phyloP scores from a whole-genome alignment of 2,888 invertebrate species.

The Oscheius onirici region DNA sequence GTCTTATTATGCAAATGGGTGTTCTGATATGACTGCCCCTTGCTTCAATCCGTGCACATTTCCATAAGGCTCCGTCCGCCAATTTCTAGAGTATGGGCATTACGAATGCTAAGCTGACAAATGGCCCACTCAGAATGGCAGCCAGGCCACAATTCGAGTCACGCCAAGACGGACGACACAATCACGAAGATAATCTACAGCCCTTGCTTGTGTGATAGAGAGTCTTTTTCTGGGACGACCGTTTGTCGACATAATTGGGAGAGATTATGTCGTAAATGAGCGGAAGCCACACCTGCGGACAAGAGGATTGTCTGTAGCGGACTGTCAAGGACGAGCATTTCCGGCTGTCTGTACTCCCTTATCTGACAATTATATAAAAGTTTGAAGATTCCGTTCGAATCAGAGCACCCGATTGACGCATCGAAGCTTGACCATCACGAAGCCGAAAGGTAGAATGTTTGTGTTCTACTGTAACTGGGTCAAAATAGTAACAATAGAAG shows the following conservation, averaged over 20 bases:
- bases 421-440: too few species aligned
- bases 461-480: too few species aligned
- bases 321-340: conserved; percentile 22
- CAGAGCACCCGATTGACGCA: too few species aligned
- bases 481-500: too few species aligned
- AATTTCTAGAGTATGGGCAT: conserved; percentile 26
- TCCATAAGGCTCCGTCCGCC: conserved; percentile 27
- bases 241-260: conserved; percentile 17
- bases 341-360: neutral
- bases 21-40: conserved; percentile 10
- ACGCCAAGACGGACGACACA: conserved; percentile 26
- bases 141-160: too few species aligned
- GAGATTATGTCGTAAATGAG: conserved; percentile 32
- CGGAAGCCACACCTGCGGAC: conserved; percentile 34
- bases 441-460: too few species aligned
- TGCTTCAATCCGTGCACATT: conserved; percentile 10
- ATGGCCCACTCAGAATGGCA: conserved; percentile 14
- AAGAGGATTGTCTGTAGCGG: neutral
- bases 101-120: conserved; percentile 33
- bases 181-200: conserved; percentile 25
- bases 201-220: neutral
- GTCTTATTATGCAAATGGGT: conserved; percentile 16
- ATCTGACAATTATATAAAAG: neutral
- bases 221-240: neutral
- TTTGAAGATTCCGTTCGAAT: too few species aligned